Evolutionary conservation across 2,113 vertebrate genomes (phyloP), one percentile per base, ranked within the genome.

Genomic region (Chrysochloris asiatica): DNA sequence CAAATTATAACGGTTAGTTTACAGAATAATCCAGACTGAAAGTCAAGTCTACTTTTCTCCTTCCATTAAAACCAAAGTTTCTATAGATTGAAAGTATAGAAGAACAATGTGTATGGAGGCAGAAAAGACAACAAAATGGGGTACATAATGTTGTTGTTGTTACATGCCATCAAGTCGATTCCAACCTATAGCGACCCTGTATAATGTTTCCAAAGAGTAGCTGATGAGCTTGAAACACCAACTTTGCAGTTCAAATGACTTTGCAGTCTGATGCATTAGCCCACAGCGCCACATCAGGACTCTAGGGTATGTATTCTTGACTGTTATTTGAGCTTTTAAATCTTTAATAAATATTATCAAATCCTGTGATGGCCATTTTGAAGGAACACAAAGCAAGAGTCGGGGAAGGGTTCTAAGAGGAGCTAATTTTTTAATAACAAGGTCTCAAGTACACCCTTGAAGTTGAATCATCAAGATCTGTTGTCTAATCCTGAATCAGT

Each of bases 51-150:
- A 65, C 10, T 47, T 56, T 86, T 65, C 28, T 88, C 54, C 79
- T 72, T 91, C 45, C 28, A 54, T 79, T 54, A 78, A 84, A 91
- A 79, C n/a, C 73, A n/a, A n/a, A 88, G 63, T 83, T 79, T 73
- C 41, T 79, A 36, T n/a, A 84, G 63, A n/a, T 85, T 85, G 33
- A 41, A 73, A 85, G 82, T 28, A 88, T 4, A 65, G 63, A 83
- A 47, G 9, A 52, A 79, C 17, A 63, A 41, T 47, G 17, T 65
- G 22, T 72, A 79, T 89, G 47, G 47, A 65, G 10, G 33, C 26
- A 89, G 47, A 85, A 89, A 75, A 85, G 73, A 85, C 45, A 89
- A 93, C 72, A 26, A 89, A 93, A 79, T 33, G 38, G 22, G 17
- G 14, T 61, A 65, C 79, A 28, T 73, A 79, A 43, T 61, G n/a